phyloP scores from a whole-genome alignment of 2,113 vertebrate species.

The Ivindomyrus marchei region DNA sequence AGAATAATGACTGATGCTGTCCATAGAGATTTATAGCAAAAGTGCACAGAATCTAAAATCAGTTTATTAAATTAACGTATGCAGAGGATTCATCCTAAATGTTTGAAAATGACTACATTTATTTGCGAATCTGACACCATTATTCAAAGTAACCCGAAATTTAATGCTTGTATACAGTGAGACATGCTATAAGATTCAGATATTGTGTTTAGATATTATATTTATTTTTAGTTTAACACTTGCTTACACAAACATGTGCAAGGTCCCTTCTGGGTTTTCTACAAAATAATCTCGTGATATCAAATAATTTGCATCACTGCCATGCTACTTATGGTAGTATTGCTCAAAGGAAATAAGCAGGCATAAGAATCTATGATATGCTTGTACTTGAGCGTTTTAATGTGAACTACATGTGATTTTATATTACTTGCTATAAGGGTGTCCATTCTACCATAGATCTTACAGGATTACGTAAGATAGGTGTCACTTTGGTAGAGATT shows the following conservation, averaged over 20 bases:
- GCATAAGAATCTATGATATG: neutral
- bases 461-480: neutral
- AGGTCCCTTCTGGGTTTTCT: neutral
- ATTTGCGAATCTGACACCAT: neutral
- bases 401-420: neutral
- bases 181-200: neutral
- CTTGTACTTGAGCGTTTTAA: neutral
- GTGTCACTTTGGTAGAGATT: neutral
- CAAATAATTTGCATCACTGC: neutral
- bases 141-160: neutral
- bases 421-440: neutral
- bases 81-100: neutral
- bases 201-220: neutral
- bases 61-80: neutral
- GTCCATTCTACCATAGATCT: neutral
- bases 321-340: neutral
- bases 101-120: neutral
- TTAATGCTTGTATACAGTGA: neutral
- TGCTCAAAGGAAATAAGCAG: neutral
- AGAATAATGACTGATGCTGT: neutral
- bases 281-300: neutral
- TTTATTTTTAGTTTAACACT: neutral
- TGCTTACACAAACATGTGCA: neutral
- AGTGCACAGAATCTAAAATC: neutral
- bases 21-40: neutral